Conservation (phyloP, 2,888 invertebrate species). For the Mellilla xanthometata region DNA sequence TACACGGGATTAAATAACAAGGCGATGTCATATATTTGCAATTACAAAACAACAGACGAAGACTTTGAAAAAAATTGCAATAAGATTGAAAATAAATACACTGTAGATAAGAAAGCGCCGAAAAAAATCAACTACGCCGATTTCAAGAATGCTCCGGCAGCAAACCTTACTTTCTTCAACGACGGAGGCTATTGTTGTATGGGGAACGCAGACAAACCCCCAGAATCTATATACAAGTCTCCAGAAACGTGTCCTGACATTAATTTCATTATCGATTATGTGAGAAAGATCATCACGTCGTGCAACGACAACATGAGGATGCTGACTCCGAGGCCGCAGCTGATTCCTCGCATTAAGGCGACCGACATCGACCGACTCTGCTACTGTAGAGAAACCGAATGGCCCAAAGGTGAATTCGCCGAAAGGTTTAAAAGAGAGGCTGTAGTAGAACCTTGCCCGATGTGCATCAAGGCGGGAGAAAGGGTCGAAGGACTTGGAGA, state of each 20-base stretch:
- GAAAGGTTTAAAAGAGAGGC: conserved; percentile 60
- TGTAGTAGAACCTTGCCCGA: conserved; percentile 58
- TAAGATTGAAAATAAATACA: conserved; percentile 56
- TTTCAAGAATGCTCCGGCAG: conserved; percentile 67
- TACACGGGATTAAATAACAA: conserved; percentile 73
- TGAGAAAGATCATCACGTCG: conserved; percentile 67
- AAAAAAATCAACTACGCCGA: conserved; percentile 57
- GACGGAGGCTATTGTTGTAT: conserved; percentile 70
- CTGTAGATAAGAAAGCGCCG: conserved; percentile 44
- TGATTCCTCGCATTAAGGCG: conserved; percentile 65
- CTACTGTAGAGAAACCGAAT: conserved; percentile 64
- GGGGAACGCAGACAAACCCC: conserved; percentile 64
- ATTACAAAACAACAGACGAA: conserved; percentile 69
- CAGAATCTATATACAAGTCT: conserved; percentile 59
- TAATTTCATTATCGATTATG: conserved; percentile 67
- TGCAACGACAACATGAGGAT: conserved; percentile 77
- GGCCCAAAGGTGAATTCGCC: conserved; percentile 65
- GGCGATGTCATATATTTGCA: conserved; percentile 70
- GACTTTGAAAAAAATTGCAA: conserved; percentile 58
- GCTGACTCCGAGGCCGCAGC: conserved; percentile 68
- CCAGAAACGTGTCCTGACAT: conserved; percentile 69
- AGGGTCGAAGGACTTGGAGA: conserved; percentile 34
- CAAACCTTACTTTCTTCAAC: conserved; percentile 62
- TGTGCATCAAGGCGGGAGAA: conserved; percentile 56
- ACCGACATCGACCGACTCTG: conserved; percentile 72